Evolutionary conservation across 37 sponge, comb jelly and placozoan genomes (phyloP).

Genomic region (Oopsacas minuta): DNA sequence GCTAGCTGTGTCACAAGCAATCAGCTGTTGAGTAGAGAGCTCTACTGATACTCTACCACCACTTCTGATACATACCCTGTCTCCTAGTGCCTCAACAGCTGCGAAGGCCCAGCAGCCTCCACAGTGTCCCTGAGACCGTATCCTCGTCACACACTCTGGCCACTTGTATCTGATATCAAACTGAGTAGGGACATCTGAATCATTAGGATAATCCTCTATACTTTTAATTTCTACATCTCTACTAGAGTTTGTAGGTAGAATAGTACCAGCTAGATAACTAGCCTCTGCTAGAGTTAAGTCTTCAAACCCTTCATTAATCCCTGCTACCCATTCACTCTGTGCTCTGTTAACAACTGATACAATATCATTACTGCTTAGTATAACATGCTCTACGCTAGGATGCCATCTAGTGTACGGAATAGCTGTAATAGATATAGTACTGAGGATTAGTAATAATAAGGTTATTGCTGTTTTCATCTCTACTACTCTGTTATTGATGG

Average conservation of each 20-base stretch:
- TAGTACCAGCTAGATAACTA: background rate
- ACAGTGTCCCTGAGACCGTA: background rate
- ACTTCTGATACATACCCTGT: background rate
- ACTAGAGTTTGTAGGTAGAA: background rate
- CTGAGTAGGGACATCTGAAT: background rate
- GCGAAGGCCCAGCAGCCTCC: slow-evolving; percentile 8
- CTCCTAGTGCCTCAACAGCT: background rate
- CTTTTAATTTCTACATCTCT: background rate
- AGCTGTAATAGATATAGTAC: background rate
- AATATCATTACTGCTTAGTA: background rate
- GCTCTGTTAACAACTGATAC: background rate
- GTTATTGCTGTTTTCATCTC: background rate
- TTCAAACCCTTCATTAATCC: slow-evolving; percentile 14
- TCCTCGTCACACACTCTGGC: background rate
- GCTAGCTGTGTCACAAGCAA: slow-evolving; percentile 17
- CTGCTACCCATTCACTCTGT: background rate
- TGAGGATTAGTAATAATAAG: background rate
- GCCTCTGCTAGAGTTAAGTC: background rate
- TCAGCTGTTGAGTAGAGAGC: background rate
- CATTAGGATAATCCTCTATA: background rate
- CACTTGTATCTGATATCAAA: slow-evolving; percentile 15
- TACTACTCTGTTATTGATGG: background rate
- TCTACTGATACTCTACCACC: background rate
- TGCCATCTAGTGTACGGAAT: background rate
- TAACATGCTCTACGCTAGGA: background rate